Base-by-base conservation (phyloP, 2,888 invertebrate genomes). In the Eubasilissa splendida region DNA sequence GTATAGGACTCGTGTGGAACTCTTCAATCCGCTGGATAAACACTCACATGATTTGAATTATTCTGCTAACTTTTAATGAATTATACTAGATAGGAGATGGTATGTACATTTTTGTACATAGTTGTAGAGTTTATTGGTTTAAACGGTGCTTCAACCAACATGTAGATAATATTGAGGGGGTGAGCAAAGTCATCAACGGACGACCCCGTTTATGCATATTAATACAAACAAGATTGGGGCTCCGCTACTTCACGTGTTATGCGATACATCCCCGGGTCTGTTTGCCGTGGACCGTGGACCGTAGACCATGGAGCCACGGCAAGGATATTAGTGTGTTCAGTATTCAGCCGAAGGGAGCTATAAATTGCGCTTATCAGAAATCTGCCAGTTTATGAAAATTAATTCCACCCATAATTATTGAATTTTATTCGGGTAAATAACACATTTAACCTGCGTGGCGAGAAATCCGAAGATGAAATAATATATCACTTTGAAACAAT, bases 161-260 rank as follows among this genome's bases (percentile, higher is more conserved):
- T 42, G 42, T 7, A 42, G 42, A 42, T 42, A 42, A 42, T 42
- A 42, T 42, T n/a, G 58, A 58, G 58, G 58, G 42, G 52, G 60
- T 50, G 14, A 14, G 52, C 63, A 58, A 11, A n/a, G 58, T 58
- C 58, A 58, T 58, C 58, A 58, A 22, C 9, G 75, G 42, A 42
- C 42, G 42, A n/a, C 14, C 33, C 60, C 50, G 63, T 52, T 59
- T 59, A 75, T 75, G 75, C 75, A 75, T 75, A 75, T 75, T 63
- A 42, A 60, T 75, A 59, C 59, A 58, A 75, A 63, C 75, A 75
- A 60, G 60, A 75, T 60, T 50, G 53, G 75, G 58, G 12, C 11
- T 42, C 3, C 71, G 71, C 22, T 42, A 8, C 68, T 66, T 31
- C 33, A 63, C 31, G 68, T 12, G 68, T 50, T 70, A 31, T 31